Percentiles rank a stretch among this genome's conserved stretches.
Conservation (phyloP, 1,140 invertebrate species). For the Leptinotarsa lineolata region DNA sequence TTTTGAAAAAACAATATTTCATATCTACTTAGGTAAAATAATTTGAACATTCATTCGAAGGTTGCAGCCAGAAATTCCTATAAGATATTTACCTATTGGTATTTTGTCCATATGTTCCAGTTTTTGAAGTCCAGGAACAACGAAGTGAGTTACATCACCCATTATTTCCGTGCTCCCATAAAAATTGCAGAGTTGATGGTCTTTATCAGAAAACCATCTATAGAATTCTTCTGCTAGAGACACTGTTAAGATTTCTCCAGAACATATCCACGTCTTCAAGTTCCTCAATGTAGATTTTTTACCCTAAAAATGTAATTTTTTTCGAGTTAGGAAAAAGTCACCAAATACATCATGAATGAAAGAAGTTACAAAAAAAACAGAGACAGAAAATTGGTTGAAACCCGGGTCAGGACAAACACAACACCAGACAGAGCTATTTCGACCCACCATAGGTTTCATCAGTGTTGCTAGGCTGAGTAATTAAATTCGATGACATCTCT, state of each 20-base stretch:
- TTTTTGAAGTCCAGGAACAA: slow-evolving; percentile 60
- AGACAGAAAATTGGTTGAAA: too few relatives aligned
- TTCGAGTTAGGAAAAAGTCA: too few relatives aligned
- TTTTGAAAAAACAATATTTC: too few relatives aligned
- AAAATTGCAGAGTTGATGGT: slow-evolving; percentile 77
- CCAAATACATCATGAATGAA: too few relatives aligned
- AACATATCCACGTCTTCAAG: slow-evolving; percentile 80
- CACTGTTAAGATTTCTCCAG: slow-evolving; percentile 74
- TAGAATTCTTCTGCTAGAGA: slow-evolving; percentile 75
- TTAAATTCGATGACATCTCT: too few relatives aligned
- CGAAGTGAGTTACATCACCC: slow-evolving; percentile 77
- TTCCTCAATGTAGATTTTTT: slow-evolving; percentile 55
- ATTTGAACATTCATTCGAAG: too few relatives aligned
- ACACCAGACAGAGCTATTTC: too few relatives aligned
- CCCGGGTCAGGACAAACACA: too few relatives aligned
- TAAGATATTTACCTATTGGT: slow-evolving; percentile 71
- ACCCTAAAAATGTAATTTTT: slow-evolving; percentile 41
- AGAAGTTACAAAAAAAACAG: too few relatives aligned
- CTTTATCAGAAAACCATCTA: slow-evolving; percentile 64
- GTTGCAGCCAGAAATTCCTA: not conserved
- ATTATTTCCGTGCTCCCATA: slow-evolving; percentile 89
- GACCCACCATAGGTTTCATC: too few relatives aligned
- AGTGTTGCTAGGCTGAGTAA: too few relatives aligned
- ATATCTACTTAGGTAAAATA: too few relatives aligned
- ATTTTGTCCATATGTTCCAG: slow-evolving; percentile 68